Base-by-base conservation (phyloP, 1,140 invertebrate species). In the Dreissena polymorpha region DNA sequence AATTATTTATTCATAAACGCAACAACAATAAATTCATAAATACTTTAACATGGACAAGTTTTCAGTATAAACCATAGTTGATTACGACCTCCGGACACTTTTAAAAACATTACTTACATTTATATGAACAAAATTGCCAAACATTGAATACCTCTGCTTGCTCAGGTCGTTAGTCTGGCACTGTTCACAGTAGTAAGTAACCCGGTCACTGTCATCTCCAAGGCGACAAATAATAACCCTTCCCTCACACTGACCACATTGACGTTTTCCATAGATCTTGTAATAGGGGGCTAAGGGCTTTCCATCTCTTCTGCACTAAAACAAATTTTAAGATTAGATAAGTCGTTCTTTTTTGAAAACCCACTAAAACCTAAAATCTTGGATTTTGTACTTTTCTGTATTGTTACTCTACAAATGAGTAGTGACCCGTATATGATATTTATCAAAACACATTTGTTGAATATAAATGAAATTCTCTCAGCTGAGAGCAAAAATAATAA, bases 161-260 rank as follows among this genome's bases (percentile, higher is more conserved):
- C 80, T 85, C 14, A 90, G 65, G n/a, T 87, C 76, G 55, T 91
- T 91, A 25, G 78, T 87, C 71, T 92, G 91, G 86, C 91, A 92
- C 12, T 70, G 18, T 10, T 75, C 68, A 86, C 91, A 92, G 86
- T 87, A 92, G 69, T 89, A 91, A 5, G 91, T 92, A 25, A 91
- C 76, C 49, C 91, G 87, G 12, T 84, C 86, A 80, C 69, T 88
- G 77, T 91, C 89, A 14, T 91, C 90, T 1, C 91, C 91, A 23
- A 88, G 84, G n/a, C 89, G 86, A 71, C 88, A 89, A 14, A 84
- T 89, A 21, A 84, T 86, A 0, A 92, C 82, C 67, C 87, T 91
- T 1, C 81, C 84, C 2, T 78, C 73, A 86, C 90, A 92, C 84
- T 90, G 88, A 0, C 39, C 57, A 84, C 90, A 91, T 53, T 85